phyloP scores from a whole-genome alignment of 2,888 invertebrate species.

The Tetropium fuscum region DNA sequence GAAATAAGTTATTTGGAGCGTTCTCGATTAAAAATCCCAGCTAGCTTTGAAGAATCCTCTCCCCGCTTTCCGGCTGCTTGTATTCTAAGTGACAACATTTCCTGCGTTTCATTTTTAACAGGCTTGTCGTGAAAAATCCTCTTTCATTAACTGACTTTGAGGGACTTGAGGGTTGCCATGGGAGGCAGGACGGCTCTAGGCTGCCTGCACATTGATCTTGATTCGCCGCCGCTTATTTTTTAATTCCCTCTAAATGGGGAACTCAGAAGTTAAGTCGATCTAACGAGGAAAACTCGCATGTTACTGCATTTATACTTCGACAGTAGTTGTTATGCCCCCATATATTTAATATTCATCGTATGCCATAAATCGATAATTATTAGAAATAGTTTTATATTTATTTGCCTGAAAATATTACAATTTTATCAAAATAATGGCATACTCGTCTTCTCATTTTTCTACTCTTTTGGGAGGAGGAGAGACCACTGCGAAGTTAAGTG shows the following conservation, averaged over 20 bases:
- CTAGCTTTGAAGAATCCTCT: conserved; percentile 30
- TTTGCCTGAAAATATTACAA: no score
- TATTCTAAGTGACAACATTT: conserved; percentile 60
- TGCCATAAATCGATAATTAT: no score
- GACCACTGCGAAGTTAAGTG: no score
- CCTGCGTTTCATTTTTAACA: conserved; percentile 60
- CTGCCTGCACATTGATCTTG: conserved; percentile 48
- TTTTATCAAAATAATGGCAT: no score
- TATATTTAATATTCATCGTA: no score
- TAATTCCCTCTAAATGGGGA: conserved; percentile 45
- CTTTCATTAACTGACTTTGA: conserved; percentile 66
- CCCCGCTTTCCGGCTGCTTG: conserved; percentile 41
- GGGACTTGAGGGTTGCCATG: conserved; percentile 59
- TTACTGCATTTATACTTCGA: neutral
- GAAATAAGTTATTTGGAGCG: conserved; percentile 46
- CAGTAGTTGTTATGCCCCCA: no score
- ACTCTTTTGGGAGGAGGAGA: no score
- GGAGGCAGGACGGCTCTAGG: conserved; percentile 39
- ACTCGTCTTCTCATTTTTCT: no score
- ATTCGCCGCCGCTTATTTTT: conserved; percentile 47
- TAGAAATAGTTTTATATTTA: no score
- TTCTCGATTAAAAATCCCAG: conserved; percentile 39
- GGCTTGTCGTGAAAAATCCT: conserved; percentile 65
- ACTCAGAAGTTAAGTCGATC: conserved; percentile 9
- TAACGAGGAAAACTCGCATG: conserved; percentile 1